Base-by-base conservation (phyloP, 1,140 invertebrate species). In the Phocides pigmalion region DNA sequence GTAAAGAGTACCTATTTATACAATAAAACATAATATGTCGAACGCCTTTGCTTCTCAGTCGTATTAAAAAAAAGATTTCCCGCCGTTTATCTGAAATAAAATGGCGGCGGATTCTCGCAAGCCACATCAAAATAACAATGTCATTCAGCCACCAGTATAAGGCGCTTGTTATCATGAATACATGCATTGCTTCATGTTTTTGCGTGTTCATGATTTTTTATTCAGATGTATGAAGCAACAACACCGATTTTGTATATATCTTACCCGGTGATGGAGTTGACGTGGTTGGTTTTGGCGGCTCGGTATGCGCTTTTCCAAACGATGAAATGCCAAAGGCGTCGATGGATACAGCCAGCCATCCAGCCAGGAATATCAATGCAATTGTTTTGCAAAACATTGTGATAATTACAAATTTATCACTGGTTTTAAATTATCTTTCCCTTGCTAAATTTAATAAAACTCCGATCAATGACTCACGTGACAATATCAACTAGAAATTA, bases 221-320 rank as follows among this genome's bases (percentile, higher is more conserved):
- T 59, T 59, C 56, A 47, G 42, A 59, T 59, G 56, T 19, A 15
- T 3, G n/a, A 59, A 59, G 42, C 42, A 19, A 49, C 44, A 61
- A 59, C 54, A 59, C 20, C 54, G 41, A 65, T 47, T 59, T 22
- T 41, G 19, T 22, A 68, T n/a, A 74, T 67, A 54, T 84, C 84
- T 90, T 88, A 90, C 87, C 87, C 42, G 87, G 82, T 16, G 83
- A 66, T 28, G 76, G 74, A n/a, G 87, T 86, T 0, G 86, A 82
- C 6, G 84, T 81, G 6, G 78, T 72, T 6, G 82, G 79, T 70
- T 74, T 79, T 47, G 87, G 83, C n/a, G 86, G 77, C 9, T 87
- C 82, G 8, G 87, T 89, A 51, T 84, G 82, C 28, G 86, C 81
- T 64, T 84, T 83, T 22, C 87, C 87, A 47, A 87, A 89, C 5